Evolutionary conservation across 2,113 vertebrate species (phyloP).

Genomic region (Pseudopipra pipra): DNA sequence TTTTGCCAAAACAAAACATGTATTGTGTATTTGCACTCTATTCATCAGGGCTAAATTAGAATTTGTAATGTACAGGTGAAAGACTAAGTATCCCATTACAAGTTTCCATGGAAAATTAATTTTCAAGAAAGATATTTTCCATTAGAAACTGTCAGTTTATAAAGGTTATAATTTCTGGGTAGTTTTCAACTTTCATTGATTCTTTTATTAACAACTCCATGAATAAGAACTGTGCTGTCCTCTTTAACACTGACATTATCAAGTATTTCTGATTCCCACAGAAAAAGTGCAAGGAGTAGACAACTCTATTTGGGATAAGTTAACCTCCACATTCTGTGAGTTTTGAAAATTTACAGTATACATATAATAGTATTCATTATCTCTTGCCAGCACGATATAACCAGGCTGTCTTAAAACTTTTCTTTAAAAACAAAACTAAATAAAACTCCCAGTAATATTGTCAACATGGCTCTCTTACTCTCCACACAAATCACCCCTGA

Average conservation of each 20-base stretch:
- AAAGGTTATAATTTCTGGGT: not conserved
- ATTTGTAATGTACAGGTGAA: not conserved
- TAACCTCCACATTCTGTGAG: not conserved
- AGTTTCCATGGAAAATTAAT: not conserved
- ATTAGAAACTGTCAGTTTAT: not conserved
- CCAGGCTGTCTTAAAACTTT: not conserved
- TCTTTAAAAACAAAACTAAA: not conserved
- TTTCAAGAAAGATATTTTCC: not conserved
- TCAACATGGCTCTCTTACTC: not conserved
- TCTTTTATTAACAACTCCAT: not conserved
- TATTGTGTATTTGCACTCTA: not conserved
- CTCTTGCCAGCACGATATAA: not conserved
- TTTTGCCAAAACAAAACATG: not conserved
- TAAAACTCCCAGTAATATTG: fast-evolving
- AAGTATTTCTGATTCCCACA: not conserved
- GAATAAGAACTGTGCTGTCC: not conserved
- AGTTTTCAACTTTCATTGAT: not conserved
- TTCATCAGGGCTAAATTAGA: not conserved
- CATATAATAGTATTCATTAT: not conserved
- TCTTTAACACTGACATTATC: not conserved
- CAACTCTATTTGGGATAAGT: not conserved
- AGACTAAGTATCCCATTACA: not conserved
- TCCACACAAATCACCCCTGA: not conserved
- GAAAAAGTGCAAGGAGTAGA: not conserved
- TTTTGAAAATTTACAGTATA: not conserved